Base-by-base conservation (phyloP, 92 coral and sea anemone genomes). In the Palythoa grandis region DNA sequence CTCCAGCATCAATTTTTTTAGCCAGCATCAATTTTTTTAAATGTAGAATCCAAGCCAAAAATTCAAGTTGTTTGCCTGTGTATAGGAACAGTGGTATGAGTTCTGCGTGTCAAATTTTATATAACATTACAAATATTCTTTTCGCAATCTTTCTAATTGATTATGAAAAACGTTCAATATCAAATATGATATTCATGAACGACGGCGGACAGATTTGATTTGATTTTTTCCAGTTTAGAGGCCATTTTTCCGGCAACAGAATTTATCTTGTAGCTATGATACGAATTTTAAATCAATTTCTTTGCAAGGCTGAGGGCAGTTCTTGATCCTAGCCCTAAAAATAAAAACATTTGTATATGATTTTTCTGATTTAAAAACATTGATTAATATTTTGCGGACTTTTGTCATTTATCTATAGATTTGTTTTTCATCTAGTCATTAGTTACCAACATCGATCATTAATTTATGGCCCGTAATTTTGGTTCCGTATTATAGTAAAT, bases 61-160 rank as follows among this genome's bases (percentile, higher is more conserved):
- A 50, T 43, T 19, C 52, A 25, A 25, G 22, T 29, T 56, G 37
- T 7, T 29, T 57, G 48, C 16, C 56, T 77, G 4, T 14, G 20
- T 16, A n/a, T 11, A 4, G 19, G 17, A 6, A 58, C 17, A 16
- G 17, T 15, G 20, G 39, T 68, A 20, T 40, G 72, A 20, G 68
- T 56, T 61, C 11, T 65, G 23, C 19, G 17, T 16, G 69, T 35
- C 71, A 61, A 61, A 20, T 7, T 61, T 40, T 40, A n/a, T 47
- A 29, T 57, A 25, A 23, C 35, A 17, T 22, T 19, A 63, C 19
- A 69, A 66, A 57, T 53, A 47, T 54, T 77, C 56, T 15, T 35
- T 79, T 52, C 50, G 43, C 61, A 79, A 60, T 65, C 84, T 68
- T 13, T 35, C 73, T 63, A 79, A 79, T 79, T 65, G 73, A 79